Evolutionary conservation across 2,888 invertebrate genomes (phyloP), one percentile per base, ranked within the genome.

Genomic region (Kryphioiulus occultus): DNA sequence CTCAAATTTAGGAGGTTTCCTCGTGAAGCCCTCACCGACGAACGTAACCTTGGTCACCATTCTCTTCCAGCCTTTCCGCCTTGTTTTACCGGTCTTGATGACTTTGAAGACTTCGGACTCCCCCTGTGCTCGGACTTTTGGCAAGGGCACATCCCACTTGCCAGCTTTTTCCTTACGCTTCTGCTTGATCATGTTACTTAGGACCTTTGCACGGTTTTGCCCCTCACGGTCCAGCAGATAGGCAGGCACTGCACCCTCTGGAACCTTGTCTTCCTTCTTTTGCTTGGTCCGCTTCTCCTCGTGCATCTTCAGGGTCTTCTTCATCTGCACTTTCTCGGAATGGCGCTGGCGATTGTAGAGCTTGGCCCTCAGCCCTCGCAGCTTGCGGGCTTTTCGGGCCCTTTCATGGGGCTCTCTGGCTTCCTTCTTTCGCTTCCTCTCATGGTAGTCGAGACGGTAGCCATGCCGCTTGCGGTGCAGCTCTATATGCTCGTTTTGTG

Each of bases 401-500:
- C 96, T 94, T 91, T 96, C 96, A 92, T 99, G 98, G 0, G 97
- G 98, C 91, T 96, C 95, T 90, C 99, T 95, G 5, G 98, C 99
- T 92, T 98, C 98, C 91, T 95, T 95, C 93, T 99, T 99, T 53
- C 99, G 94, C 92, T 97, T 97, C 89, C 97, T 94, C 92, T 99
- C 99, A 93, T 99, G 98, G 95, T 99, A 97, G 93, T 99, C 99
- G 89, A 99, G 94, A 89, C 99, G 95, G 91, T 98, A 95, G 91
- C 99, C 99, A 93, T 98, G 96, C 59, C 99, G 95, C 92, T 99
- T 99, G 91, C 96, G 95, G 92, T 98, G 98, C 89, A 99, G 95
- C 91, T 99, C 99, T 93, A 99, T 99, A 92, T 99, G 98, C 93
- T 99, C 99, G 95, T 99, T 99, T 94, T 99, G 99, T 92, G 98